phyloP scores from a whole-genome alignment of 2,797 vertebrate genomes.

The Peromyscus nudipes region DNA sequence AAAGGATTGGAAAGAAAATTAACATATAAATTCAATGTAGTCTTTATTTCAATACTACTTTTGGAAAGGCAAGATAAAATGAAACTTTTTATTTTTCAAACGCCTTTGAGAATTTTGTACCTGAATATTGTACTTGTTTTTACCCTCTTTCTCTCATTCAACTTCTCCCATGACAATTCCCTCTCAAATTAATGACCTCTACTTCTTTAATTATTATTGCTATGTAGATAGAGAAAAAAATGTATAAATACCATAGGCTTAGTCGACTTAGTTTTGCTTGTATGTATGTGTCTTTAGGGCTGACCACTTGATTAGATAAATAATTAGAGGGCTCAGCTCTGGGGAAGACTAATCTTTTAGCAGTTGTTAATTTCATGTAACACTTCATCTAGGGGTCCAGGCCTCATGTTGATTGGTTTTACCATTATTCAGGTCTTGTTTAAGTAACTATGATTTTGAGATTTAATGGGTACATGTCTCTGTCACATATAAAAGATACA shows the following conservation, averaged over 20 bases:
- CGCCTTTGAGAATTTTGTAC: too few relatives aligned
- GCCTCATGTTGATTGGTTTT: background rate
- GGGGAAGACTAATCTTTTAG: background rate
- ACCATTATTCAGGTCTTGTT: background rate
- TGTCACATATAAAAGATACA: too few relatives aligned
- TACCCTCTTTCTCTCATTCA: too few relatives aligned
- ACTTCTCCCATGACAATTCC: too few relatives aligned
- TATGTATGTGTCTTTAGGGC: background rate
- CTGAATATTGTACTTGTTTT: too few relatives aligned
- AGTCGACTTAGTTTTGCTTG: background rate
- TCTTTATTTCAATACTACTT: constrained; percentile 24
- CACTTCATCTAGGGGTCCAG: background rate
- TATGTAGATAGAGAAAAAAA: background rate
- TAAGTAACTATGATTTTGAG: background rate
- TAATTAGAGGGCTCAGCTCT: background rate
- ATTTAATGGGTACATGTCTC: background rate
- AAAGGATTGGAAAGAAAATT: constrained; percentile 48
- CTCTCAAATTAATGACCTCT: background rate
- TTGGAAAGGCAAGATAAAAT: constrained; percentile 8
- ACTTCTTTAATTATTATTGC: background rate
- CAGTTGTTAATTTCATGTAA: background rate
- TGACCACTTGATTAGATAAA: background rate
- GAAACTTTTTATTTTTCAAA: background rate
- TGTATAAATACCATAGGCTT: background rate
- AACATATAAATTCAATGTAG: background rate